These are phyloP conservation scores for Orchestes rusci DNA, from an alignment of 2,888 invertebrate species.

Conservation along the genomic window DNA sequence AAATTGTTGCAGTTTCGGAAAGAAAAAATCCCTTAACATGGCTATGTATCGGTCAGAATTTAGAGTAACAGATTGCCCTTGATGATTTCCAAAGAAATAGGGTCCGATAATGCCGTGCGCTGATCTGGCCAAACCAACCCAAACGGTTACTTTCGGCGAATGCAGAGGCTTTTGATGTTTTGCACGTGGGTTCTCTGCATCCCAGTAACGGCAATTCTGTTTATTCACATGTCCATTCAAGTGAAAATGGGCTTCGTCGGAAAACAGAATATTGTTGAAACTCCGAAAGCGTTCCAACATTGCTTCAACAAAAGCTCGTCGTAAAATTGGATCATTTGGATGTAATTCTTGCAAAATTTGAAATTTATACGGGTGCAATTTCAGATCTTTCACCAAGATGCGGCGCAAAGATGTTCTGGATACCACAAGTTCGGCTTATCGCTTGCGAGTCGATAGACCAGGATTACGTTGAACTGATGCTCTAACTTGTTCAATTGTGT, in stretches of 20 bases:
- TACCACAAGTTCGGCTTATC: slow-evolving; percentile 7
- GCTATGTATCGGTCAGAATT: slow-evolving; percentile 4
- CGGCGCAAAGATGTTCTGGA: slow-evolving; percentile 9
- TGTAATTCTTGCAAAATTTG: slow-evolving; percentile 1
- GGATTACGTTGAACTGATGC: slow-evolving; percentile 7
- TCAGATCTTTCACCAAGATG: slow-evolving; percentile 4
- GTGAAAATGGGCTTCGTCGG: too few species aligned
- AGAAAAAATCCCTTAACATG: neutral
- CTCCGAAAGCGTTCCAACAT: slow-evolving; percentile 6
- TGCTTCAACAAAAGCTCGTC: slow-evolving; percentile 3
- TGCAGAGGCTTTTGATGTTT: too few species aligned
- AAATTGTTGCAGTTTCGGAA: neutral
- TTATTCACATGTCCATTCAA: too few species aligned
- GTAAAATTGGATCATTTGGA: slow-evolving; percentile 3
- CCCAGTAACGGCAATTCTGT: too few species aligned
- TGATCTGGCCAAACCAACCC: neutral
- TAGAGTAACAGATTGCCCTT: neutral
- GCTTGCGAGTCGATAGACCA: slow-evolving; percentile 9
- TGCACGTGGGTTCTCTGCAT: too few species aligned
- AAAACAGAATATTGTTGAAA: slow-evolving; percentile 6
- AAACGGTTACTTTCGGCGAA: too few species aligned
- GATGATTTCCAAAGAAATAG: slow-evolving; percentile 2
- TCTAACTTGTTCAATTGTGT: slow-evolving; percentile 6
- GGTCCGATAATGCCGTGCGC: slow-evolving; percentile 3
- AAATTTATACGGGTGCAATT: slow-evolving; percentile 7